Evolutionary conservation across 2,797 vertebrate genomes (phyloP).

Genomic region (Distichodus sexfasciatus): DNA sequence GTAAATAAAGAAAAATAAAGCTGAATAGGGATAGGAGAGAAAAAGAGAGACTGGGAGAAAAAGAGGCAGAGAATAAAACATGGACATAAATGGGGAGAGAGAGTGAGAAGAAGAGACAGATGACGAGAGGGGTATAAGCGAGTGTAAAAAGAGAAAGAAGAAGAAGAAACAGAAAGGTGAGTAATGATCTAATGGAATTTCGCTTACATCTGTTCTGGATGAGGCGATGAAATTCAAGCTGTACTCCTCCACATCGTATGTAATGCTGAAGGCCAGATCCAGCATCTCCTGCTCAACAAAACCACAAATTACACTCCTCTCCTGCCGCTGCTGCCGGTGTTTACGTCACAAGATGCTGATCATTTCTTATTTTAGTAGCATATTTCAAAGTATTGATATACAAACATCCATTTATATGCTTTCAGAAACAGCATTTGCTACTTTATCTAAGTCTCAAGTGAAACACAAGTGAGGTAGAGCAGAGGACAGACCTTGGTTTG

Average conservation of each 20-base stretch:
- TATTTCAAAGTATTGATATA: too few relatives aligned
- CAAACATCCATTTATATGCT: too few relatives aligned
- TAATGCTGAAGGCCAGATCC: slow-evolving; percentile 91
- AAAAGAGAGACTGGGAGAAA: not conserved
- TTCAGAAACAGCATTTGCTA: too few relatives aligned
- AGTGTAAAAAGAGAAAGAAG: too few relatives aligned
- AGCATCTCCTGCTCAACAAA: slow-evolving; percentile 78
- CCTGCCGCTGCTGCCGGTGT: not conserved
- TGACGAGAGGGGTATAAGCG: too few relatives aligned
- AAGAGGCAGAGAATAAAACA: not conserved
- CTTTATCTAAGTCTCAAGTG: too few relatives aligned
- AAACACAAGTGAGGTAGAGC: not conserved
- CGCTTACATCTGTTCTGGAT: slow-evolving; percentile 87
- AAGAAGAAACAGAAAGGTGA: too few relatives aligned
- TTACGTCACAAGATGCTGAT: not conserved
- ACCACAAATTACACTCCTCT: not conserved
- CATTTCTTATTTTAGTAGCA: too few relatives aligned
- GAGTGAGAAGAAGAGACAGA: too few relatives aligned
- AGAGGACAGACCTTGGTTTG: slow-evolving; percentile 86
- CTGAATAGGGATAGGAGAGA: not conserved
- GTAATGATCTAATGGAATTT: not conserved
- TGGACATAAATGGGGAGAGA: too few relatives aligned
- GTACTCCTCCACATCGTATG: slow-evolving; percentile 85
- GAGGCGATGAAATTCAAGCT: slow-evolving; percentile 93
- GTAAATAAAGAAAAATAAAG: not conserved